Evolutionary conservation across 2,888 invertebrate species (phyloP).

Genomic region (Psylliodes chrysocephalus): DNA sequence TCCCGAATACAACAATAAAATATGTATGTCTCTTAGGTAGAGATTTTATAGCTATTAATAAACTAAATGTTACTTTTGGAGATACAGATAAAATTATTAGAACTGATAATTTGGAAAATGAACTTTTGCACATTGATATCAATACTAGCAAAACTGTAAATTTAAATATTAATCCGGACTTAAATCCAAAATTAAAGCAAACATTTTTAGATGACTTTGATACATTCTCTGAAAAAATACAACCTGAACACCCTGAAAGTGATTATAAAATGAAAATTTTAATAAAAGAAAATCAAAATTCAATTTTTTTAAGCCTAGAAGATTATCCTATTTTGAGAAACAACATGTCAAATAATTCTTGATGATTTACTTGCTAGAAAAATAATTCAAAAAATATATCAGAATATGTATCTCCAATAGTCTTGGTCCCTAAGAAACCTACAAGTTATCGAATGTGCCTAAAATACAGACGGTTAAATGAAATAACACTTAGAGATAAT

Average conservation of each 20-base stretch:
- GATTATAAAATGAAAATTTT: background rate
- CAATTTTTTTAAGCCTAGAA: background rate
- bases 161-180: no score
- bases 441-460: background rate
- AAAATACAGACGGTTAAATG: no score
- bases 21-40: no score
- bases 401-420: background rate
- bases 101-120: no score
- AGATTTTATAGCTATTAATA: no score
- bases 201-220: background rate
- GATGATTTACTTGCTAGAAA: background rate
- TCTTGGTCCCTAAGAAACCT: background rate
- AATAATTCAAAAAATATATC: background rate
- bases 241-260: background rate
- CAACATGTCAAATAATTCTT: background rate
- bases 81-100: background rate
- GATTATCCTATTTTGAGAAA: background rate
- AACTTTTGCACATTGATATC: no score
- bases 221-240: background rate
- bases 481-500: no score
- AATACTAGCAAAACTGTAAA: no score
- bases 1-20: background rate
- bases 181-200: background rate
- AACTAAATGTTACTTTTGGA: background rate
- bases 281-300: background rate